Evolutionary conservation across 2,797 vertebrate species (phyloP), one percentile per base, ranked within the genome.

Genomic region (Adrianichthys oophorus): DNA sequence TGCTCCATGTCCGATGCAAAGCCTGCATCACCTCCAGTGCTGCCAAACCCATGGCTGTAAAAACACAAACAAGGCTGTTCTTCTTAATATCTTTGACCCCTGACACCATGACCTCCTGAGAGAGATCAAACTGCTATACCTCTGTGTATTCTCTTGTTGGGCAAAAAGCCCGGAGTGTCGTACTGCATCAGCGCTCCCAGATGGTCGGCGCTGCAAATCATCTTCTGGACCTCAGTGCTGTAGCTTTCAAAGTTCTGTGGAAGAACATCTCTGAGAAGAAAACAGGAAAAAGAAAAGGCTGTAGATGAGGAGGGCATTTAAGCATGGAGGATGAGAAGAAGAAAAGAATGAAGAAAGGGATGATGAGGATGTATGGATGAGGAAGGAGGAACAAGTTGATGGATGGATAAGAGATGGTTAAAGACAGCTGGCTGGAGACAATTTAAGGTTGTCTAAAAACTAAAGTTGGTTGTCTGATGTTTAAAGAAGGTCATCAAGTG

Each of bases 11-110:
- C 5, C 94, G 87, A 57, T 96, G 96, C 74, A 98, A 95, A 13
- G 95, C 96, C 72, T 99, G 97, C 97, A 99, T 98, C 68, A 99
- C 95, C 78, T 99, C 97, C 52, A 99, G 82, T 0, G 95, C 93
- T 0, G 97, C 97, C 81, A 98, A 73, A 4, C 97, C 97, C 97
- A 99, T 98, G 53, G 97, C 97, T 99, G 57, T 5, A 32, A 51
- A 50, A 52, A 17, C 1, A 65, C 8, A 62, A 15, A 26, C 13
- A 56, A 5, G 1, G 6, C 10, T 23, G 1, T 17, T 3, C 3
- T 8, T 41, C 26, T 1, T 13, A 7, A 0, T 2, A 26, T 15
- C 41, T n/a, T 14, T 18, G 16, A 14, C 23, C 2, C 6, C 8
- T 4, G 10, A 2, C 23, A 14, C 15, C 10, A 2, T 19, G 1